Conservation (phyloP, 23 tunicate species). For the Ciona savignyi region DNA sequence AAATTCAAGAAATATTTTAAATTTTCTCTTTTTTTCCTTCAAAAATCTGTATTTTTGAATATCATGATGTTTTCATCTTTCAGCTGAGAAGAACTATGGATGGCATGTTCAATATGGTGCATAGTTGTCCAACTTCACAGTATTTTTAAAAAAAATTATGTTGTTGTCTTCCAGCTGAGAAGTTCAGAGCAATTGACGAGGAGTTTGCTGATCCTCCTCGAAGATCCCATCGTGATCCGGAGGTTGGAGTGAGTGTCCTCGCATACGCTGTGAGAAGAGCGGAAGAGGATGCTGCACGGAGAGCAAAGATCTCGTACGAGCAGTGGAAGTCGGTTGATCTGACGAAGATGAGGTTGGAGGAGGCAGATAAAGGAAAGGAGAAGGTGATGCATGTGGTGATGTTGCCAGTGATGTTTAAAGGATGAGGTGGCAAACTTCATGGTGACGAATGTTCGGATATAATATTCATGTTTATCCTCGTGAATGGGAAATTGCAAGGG, state of each 20-base stretch:
- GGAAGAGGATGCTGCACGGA: slow-evolving; percentile 69
- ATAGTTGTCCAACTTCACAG: slow-evolving; percentile 41
- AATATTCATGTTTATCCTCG: no score
- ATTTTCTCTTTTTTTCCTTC: no score
- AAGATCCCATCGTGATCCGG: slow-evolving; percentile 38
- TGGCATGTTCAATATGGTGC: neutral
- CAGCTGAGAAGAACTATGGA: no score
- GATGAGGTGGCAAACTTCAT: no score
- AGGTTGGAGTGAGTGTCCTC: slow-evolving; percentile 13
- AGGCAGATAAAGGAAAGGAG: slow-evolving; percentile 57
- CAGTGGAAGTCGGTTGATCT: slow-evolving; percentile 80
- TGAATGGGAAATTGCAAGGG: no score
- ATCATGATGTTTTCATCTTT: no score
- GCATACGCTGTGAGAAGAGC: slow-evolving; percentile 49
- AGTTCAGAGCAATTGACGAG: slow-evolving; percentile 62
- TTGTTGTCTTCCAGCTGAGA: slow-evolving; percentile 65
- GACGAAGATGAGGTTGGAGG: slow-evolving; percentile 45
- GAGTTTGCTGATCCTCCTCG: slow-evolving; percentile 31
- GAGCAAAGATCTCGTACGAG: slow-evolving; percentile 56
- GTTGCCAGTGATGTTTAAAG: no score
- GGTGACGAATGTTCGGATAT: no score
- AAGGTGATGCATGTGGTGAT: no score
- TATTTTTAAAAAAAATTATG: slow-evolving; percentile 1
- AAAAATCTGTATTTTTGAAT: no score
- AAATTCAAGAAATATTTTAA: no score